Evolutionary conservation across 2,797 vertebrate species (phyloP).

Genomic region (Anguilla pacifica): DNA sequence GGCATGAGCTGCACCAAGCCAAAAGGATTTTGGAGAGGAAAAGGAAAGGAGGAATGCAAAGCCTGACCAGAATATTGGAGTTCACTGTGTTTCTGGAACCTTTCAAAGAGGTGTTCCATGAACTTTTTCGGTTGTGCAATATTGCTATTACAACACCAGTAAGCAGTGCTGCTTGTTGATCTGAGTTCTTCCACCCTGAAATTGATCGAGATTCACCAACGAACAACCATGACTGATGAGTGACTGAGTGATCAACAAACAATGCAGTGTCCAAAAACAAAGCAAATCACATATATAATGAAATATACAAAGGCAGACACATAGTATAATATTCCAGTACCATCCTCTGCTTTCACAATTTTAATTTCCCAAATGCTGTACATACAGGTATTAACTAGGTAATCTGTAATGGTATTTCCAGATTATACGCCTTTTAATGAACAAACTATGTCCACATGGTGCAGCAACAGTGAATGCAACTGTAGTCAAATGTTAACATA

Average conservation of each 20-base stretch:
- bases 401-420: neutral
- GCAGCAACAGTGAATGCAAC: neutral
- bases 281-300: neutral
- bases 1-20: slow-evolving; percentile 33
- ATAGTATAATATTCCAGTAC: neutral
- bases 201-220: slow-evolving; percentile 33
- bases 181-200: slow-evolving; percentile 29
- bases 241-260: neutral
- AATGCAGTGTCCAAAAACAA: neutral
- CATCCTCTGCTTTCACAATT: neutral
- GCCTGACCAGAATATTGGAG: slow-evolving; percentile 21
- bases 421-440: neutral
- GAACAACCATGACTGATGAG: slow-evolving; percentile 29
- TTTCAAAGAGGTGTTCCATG: slow-evolving; percentile 8
- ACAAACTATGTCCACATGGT: neutral
- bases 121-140: slow-evolving; percentile 5
- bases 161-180: slow-evolving; percentile 30
- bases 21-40: slow-evolving; percentile 31
- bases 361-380: neutral
- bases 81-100: slow-evolving; percentile 20
- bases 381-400: neutral
- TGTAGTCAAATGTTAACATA: neutral
- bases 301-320: neutral
- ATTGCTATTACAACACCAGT: slow-evolving; percentile 19
- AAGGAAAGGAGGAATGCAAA: slow-evolving; percentile 23